Evolutionary conservation across 2,113 vertebrate genomes (phyloP), one percentile per base, ranked within the genome.

Genomic region (Pelodiscus sinensis): DNA sequence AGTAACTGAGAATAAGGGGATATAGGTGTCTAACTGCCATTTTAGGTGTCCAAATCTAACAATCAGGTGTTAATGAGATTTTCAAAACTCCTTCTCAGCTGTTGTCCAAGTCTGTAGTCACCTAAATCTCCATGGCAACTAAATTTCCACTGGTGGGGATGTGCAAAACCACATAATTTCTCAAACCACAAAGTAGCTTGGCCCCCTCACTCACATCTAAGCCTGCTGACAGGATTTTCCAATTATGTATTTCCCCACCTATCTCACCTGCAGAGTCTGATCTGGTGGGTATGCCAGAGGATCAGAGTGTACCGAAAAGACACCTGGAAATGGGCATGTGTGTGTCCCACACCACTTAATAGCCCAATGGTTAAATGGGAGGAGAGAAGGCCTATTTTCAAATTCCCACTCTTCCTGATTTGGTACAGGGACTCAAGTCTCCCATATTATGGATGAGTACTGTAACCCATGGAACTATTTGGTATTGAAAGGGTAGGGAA

Each of bases 341-440:
- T 85, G 24, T 29, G 58, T n/a, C 4, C 65, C 1, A 12, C 0
- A 0, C 1, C 0, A 0, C 25, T 19, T 27, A 80, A 5, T 65
- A 87, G 81, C n/a, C 6, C 50, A 1, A 3, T 0, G 10, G 13
- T 25, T 31, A 55, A 57, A 0, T 0, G 83, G 29, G 62, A 55
- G 0, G 0, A 9, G 51, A 38, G 31, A 51, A 58, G 51, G 58
- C 9, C n/a, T 71, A 35, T 21, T 35, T 71, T 25, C n/a, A 71
- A 35, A 19, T 27, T n/a, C 16, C 18, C 9, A 71, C n/a, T 35
- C 18, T 68, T 16, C 31, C 31, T 68, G 16, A 68, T 68, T n/a
- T 68, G 65, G 65, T n/a, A 68, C 31, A n/a, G 65, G 31, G 31
- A n/a, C 58, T 68, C n/a, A 3, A 15, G 16, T n/a, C 18, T 71